Base-by-base conservation (phyloP, 2,888 invertebrate genomes). In the Cataglyphis albicans region DNA sequence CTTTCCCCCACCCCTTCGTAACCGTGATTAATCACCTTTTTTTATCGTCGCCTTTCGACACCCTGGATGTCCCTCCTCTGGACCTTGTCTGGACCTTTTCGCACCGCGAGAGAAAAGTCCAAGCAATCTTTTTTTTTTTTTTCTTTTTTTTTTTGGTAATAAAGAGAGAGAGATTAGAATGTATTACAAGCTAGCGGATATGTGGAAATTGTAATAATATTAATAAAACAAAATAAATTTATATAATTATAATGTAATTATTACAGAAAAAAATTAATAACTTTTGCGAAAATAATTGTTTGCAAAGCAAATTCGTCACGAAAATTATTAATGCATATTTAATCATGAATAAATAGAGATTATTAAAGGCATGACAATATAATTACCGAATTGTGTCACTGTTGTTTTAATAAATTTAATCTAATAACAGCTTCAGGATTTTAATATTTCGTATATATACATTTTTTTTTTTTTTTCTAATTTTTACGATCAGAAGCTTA, bases 1-100 rank as follows among this genome's bases (percentile, higher is more conserved):
- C 15, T 9, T 29, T 7, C 5, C 52, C 18, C 41, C 15, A 9
- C 18, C 1, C 2, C 57, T 72, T 83, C 84, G 76, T 82, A 68
- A 64, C 65, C 78, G 86, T 82, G 90, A 90, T 90, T 89, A 88
- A 86, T 88, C 85, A 83, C 84, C 83, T 82, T 87, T 84, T 87
- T 86, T 84, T 84, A 25, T n/a, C 4, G 12, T 44, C 57, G 72
- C 38, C 57, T 59, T 70, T 78, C 29, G 57, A 41, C 78, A 32
- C 21, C 32, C 41, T 12, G n/a, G 7, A 7, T 35, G 25, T 7
- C 6, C n/a, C 32, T 29, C 15, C 12, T 21, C 15, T 15, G 29
- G n/a, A 57, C 10, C 25, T 32, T 25, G 25, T n/a, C 41, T 18
- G 4, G 70, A 21, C n/a, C 15, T 6, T 12, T 21, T 18, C 70